Base-by-base conservation (phyloP, 2,797 vertebrate genomes). In the Hyperoplus immaculatus region DNA sequence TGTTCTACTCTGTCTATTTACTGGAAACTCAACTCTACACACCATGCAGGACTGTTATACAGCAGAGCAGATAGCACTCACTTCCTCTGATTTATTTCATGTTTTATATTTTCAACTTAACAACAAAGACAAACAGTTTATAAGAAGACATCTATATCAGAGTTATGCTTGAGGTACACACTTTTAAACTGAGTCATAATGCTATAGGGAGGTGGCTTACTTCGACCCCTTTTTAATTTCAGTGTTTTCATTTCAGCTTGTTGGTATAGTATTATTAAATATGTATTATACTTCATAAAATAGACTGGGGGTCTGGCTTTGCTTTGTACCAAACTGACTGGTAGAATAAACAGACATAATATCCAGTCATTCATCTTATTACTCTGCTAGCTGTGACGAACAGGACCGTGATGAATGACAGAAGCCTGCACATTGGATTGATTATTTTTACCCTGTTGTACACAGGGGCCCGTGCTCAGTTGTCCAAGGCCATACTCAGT, bases 401-500 rank as follows among this genome's bases (percentile, higher is more conserved):
- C 38, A 60, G 5, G 58, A 60, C 60, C 9, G 16, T 46, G 54
- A 70, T 65, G 61, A 15, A 42, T 11, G 75, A 51, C 57, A 72
- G 62, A 53, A 65, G 74, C 69, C 75, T 65, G 42, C 61, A 70
- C 15, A 36, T 21, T 59, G 69, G 29, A 75, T 53, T 70, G 47
- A 82, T 86, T 79, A 78, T 81, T 84, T 81, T 78, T 59, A 74
- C 49, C 73, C 50, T 68, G 72, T 55, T 10, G n/a, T 57, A 43
- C 36, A 50, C 4, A 7, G 53, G 63, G 68, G 74, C 41, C 66
- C 56, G 10, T 47, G 54, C 67, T 86, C 69, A 59, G 41, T 42
- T 68, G 69, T 86, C 80, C 77, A 77, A 82, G 82, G 77, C 72
- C 81, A 85, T 39, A 57, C 67, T 79, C 63, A 51, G 57, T 55